Percentiles rank a stretch among this genome's conserved stretches.
These are phyloP conservation scores for Oscheius sp. DNA, from an alignment of 2,888 invertebrate species.

Conservation along the genomic window DNA sequence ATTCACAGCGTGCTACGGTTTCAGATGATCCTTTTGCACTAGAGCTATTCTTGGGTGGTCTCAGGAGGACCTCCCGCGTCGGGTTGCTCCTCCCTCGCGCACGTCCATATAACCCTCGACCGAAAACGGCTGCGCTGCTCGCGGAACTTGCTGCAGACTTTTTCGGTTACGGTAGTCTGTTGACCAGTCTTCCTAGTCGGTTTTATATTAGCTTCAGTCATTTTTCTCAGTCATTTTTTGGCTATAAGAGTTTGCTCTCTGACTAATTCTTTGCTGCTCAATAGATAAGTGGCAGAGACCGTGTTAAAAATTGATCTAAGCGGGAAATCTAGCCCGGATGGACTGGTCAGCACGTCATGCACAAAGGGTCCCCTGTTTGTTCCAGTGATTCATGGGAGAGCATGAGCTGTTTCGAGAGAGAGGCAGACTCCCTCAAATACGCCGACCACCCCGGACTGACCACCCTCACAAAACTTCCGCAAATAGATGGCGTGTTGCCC, in stretches of 20 bases:
- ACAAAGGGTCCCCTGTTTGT: slow-evolving; percentile 27
- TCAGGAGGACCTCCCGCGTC: slow-evolving; percentile 22
- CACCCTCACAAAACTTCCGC: slow-evolving; percentile 26
- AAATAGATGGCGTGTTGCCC: slow-evolving; percentile 10
- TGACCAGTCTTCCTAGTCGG: neutral
- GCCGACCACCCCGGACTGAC: slow-evolving; percentile 22
- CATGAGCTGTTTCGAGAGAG: slow-evolving; percentile 27
- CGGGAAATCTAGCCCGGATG: slow-evolving; percentile 19
- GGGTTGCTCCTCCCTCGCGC: slow-evolving; percentile 27
- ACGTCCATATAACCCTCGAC: slow-evolving; percentile 24
- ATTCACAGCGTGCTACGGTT: slow-evolving; percentile 1
- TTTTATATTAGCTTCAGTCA: too few relatives aligned
- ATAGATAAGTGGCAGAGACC: neutral
- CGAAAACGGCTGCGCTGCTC: slow-evolving; percentile 25
- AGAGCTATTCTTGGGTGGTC: slow-evolving; percentile 22
- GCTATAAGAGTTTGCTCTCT: neutral
- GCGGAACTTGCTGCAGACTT: slow-evolving; percentile 13
- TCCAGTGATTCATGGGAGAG: slow-evolving; percentile 23
- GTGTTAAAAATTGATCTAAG: neutral
- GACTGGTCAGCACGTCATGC: slow-evolving; percentile 29
- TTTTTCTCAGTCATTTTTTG: neutral
- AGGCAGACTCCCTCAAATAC: slow-evolving; percentile 28
- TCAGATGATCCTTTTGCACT: slow-evolving; percentile 22
- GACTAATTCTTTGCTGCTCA: slow-evolving; percentile 16
- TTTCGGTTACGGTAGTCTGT: slow-evolving; percentile 4